These are phyloP conservation scores for Pterostichus madidus DNA, from an alignment of 2,888 invertebrate species.

Conservation along the genomic window DNA sequence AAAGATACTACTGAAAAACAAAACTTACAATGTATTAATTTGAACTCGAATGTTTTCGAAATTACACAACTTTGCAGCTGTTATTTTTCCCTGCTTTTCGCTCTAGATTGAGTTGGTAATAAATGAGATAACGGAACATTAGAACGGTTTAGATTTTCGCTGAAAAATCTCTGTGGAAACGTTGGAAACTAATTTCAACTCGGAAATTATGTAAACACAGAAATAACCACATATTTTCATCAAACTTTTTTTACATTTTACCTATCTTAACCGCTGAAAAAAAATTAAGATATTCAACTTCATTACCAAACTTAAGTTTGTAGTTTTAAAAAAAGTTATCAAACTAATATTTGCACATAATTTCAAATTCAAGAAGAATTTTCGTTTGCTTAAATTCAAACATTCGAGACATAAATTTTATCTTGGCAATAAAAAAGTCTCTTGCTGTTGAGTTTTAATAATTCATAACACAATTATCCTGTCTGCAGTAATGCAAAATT, in stretches of 20 bases:
- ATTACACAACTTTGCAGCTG: constrained; percentile 21
- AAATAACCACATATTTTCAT: constrained; percentile 1
- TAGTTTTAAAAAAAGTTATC: not conserved
- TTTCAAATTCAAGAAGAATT: not conserved
- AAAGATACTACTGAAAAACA: constrained; percentile 47
- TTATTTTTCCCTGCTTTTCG: constrained; percentile 11
- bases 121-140: constrained; percentile 24
- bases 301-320: not conserved
- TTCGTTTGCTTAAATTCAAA: not conserved
- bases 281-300: not conserved
- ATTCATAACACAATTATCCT: not conserved
- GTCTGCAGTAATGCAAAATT: not conserved
- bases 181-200: constrained; percentile 1
- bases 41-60: constrained; percentile 21
- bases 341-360: constrained; percentile 10
- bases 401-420: no score
- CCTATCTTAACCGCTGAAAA: not conserved
- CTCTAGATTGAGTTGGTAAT: constrained; percentile 3
- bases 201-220: constrained; percentile 7
- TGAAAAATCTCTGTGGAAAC: not conserved
- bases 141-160: constrained; percentile 28
- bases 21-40: constrained; percentile 47
- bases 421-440: no score
- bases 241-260: constrained; percentile 1
- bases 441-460: not conserved